Evolutionary conservation across 2,797 vertebrate genomes (phyloP).

Genomic region (Neosalanx taihuensis): DNA sequence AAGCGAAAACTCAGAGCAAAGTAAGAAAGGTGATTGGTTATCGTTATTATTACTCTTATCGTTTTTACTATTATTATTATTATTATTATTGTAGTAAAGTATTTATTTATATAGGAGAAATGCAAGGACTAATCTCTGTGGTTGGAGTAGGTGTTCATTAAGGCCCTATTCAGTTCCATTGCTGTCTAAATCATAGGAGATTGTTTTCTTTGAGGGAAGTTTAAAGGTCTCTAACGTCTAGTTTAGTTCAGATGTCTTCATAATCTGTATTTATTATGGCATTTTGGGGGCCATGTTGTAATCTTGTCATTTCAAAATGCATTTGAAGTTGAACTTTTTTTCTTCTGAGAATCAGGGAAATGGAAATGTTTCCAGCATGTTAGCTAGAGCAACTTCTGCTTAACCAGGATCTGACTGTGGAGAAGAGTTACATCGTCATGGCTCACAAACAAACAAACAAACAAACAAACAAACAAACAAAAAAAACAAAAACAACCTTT

Average conservation of each 20-base stretch:
- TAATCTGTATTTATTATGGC: constrained; percentile 70
- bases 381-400: constrained; percentile 73
- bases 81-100: constrained; percentile 74
- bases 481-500: constrained; percentile 67
- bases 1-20: constrained; percentile 63
- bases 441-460: constrained; percentile 51
- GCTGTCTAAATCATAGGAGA: constrained; percentile 73
- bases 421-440: constrained; percentile 75
- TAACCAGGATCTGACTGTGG: constrained; percentile 77
- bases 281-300: constrained; percentile 65
- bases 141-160: constrained; percentile 69
- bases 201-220: constrained; percentile 52
- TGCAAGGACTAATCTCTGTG: constrained; percentile 77
- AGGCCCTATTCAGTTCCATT: constrained; percentile 74
- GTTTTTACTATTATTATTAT: constrained; percentile 54
- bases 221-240: constrained; percentile 49
- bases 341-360: constrained; percentile 92
- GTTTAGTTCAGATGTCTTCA: constrained; percentile 68
- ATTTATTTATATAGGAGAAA: constrained; percentile 74
- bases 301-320: constrained; percentile 68
- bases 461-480: too few relatives aligned
- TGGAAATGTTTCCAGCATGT: constrained; percentile 85
- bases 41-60: constrained; percentile 49
- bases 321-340: constrained; percentile 57
- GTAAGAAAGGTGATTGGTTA: constrained; percentile 63